A percentile compares a stretch with the other conserved stretches of the same genome.
These are phyloP conservation scores for Protonemura montana DNA, from an alignment of 2,888 invertebrate species.

Conservation along the genomic window DNA sequence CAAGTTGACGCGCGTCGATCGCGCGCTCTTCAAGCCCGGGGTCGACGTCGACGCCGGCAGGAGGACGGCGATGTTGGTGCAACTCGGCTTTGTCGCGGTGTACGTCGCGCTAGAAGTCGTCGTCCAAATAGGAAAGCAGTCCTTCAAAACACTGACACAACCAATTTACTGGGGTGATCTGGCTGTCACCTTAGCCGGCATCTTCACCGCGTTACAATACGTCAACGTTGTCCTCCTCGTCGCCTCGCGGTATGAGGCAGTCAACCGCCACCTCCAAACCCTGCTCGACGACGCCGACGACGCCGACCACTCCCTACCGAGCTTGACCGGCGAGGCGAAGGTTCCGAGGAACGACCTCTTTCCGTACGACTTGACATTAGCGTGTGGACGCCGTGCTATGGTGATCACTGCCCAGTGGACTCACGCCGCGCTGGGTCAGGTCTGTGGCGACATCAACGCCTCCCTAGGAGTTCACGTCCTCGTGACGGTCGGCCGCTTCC, in stretches of 20 bases:
- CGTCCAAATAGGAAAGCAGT: background rate
- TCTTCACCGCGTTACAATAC: background rate
- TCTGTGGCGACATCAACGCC: background rate
- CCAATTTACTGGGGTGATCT: background rate
- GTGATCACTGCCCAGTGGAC: background rate
- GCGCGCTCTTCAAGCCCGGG: background rate
- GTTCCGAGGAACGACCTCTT: background rate
- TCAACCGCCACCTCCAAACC: background rate
- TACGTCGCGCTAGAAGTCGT: background rate
- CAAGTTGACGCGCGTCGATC: background rate
- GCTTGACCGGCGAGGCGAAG: background rate
- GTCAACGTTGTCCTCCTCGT: background rate
- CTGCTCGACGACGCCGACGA: background rate
- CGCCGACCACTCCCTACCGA: background rate
- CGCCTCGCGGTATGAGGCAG: background rate
- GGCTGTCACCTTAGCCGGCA: background rate
- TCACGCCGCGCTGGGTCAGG: background rate
- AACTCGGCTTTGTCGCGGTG: background rate
- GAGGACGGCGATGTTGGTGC: background rate
- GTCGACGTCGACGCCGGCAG: background rate
- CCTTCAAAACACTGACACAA: background rate
- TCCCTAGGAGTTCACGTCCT: background rate
- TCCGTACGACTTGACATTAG: background rate
- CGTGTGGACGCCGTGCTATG: background rate
- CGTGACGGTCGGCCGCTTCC: background rate